These are phyloP conservation scores for Sorex maritimensis DNA, from an alignment of 2,797 vertebrate genomes.

Conservation along the genomic window DNA sequence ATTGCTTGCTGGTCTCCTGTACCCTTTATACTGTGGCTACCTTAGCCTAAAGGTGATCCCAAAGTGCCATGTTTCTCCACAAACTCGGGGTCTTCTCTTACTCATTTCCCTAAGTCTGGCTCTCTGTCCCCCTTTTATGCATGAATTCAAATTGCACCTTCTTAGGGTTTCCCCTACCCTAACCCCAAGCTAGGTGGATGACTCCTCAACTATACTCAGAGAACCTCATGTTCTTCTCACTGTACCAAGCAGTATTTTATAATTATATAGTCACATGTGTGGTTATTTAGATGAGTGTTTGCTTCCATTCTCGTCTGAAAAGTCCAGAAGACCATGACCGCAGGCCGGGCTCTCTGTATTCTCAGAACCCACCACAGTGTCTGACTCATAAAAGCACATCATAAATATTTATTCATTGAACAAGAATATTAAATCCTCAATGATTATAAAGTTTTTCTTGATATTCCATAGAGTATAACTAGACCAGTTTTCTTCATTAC, in stretches of 20 bases:
- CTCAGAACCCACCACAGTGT: background rate
- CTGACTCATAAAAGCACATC: background rate
- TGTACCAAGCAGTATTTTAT: background rate
- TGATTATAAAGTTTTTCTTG: conserved; percentile 46
- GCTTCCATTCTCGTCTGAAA: background rate
- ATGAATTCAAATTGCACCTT: background rate
- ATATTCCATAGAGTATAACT: conserved; percentile 44
- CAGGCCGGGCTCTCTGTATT: background rate
- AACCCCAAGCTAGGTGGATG: background rate
- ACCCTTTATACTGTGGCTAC: background rate
- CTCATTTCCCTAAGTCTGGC: background rate
- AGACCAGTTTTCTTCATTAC: background rate
- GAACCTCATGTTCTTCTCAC: background rate
- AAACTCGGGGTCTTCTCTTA: background rate
- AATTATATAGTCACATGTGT: background rate
- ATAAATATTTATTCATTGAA: conserved; percentile 49
- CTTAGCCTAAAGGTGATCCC: background rate
- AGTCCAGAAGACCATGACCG: background rate
- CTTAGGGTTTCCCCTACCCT: background rate
- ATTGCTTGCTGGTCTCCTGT: background rate
- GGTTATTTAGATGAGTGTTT: background rate
- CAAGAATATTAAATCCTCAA: conserved; percentile 7
- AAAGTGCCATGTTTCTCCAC: background rate
- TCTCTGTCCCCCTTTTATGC: background rate
- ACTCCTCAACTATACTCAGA: background rate